Conservation (phyloP, 1,140 invertebrate genomes). For the Calosoma granatense region DNA sequence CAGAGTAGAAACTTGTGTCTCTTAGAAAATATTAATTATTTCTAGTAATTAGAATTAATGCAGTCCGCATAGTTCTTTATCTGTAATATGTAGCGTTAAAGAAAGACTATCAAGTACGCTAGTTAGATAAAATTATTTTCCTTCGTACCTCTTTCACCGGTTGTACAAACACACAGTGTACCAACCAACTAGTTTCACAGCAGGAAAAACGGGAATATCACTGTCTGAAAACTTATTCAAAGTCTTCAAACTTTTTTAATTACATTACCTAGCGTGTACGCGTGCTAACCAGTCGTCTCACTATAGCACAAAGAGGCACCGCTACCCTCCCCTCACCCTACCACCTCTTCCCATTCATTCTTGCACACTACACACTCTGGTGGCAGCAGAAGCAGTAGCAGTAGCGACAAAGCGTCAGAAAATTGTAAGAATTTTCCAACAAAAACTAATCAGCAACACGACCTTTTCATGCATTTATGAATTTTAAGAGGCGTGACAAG, state of each 20-base stretch:
- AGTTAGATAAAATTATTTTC: neutral
- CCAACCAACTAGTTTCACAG: neutral
- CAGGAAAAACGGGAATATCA: neutral
- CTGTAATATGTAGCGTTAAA: neutral
- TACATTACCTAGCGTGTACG: neutral
- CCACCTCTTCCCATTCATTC: no score
- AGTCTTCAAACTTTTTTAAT: neutral
- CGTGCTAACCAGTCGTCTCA: neutral
- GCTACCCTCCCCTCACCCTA: no score
- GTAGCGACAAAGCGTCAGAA: neutral
- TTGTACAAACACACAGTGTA: neutral
- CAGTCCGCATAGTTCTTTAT: neutral
- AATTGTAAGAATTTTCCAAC: neutral
- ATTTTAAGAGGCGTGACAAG: neutral
- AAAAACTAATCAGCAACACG: neutral
- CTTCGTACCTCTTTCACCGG: no score
- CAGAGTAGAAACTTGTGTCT: neutral
- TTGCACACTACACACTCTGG: no score
- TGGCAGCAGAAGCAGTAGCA: no score
- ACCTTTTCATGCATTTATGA: neutral
- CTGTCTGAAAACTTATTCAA: neutral
- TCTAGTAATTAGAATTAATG: slow-evolving; percentile 1
- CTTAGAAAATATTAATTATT: slow-evolving; percentile 4
- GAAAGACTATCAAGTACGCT: neutral
- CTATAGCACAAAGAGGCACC: no score